These are phyloP conservation scores for Apantesis nais DNA, from an alignment of 2,888 invertebrate species.

Conservation along the genomic window DNA sequence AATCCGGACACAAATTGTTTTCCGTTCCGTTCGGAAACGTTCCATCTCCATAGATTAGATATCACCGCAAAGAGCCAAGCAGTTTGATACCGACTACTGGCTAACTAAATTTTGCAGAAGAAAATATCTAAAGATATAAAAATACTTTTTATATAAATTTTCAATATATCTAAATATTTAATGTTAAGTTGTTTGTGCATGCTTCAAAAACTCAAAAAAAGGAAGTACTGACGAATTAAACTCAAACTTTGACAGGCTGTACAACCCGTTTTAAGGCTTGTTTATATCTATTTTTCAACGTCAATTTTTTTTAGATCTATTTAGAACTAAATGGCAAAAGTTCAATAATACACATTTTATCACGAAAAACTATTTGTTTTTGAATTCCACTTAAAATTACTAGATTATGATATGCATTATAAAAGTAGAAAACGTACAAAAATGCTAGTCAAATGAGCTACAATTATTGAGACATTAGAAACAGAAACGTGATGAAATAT, in stretches of 20 bases:
- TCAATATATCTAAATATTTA: no score
- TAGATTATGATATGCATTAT: constrained; percentile 1
- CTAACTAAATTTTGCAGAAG: not conserved
- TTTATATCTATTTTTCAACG: not conserved
- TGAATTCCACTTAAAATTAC: constrained; percentile 11
- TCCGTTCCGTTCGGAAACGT: not conserved
- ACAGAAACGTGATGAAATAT: constrained; percentile 45
- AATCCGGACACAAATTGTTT: not conserved
- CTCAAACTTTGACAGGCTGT: no score
- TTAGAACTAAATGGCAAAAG: not conserved
- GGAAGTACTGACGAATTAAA: no score
- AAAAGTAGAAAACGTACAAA: constrained; percentile 24
- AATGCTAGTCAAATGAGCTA: constrained; percentile 31
- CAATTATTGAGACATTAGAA: constrained; percentile 47
- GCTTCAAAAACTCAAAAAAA: no score
- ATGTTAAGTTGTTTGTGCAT: no score
- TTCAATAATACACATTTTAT: not conserved
- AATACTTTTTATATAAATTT: no score
- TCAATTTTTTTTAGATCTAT: no score
- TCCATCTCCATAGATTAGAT: not conserved
- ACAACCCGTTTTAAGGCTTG: no score
- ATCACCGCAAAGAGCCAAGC: not conserved
- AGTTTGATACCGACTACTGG: not conserved
- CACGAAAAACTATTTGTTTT: constrained; percentile 3
- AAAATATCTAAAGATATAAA: no score